These are phyloP conservation scores for Himalopsyche japonica DNA, from an alignment of 2,888 invertebrate genomes.

Conservation along the genomic window DNA sequence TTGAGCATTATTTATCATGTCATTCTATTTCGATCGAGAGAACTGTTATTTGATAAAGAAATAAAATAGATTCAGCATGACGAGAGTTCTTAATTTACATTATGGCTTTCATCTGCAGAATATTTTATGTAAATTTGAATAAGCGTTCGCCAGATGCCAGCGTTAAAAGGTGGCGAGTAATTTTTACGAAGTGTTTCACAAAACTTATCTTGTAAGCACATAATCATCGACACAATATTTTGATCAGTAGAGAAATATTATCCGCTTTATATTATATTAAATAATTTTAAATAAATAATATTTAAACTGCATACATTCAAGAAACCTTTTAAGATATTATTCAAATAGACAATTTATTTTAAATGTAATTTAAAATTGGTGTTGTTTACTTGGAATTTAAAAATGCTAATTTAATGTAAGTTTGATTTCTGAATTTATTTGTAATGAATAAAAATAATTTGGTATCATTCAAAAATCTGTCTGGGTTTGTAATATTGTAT, in stretches of 20 bases:
- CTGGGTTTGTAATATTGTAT: background rate
- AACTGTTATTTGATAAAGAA: background rate
- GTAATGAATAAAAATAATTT: background rate
- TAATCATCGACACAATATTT: background rate
- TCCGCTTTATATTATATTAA: background rate
- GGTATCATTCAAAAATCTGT: background rate
- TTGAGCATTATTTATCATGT: background rate
- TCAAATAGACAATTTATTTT: background rate
- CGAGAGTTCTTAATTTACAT: too few relatives aligned
- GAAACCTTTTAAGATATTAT: background rate
- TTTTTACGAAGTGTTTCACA: background rate
- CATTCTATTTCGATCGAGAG: background rate
- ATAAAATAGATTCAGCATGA: background rate
- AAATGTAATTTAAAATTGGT: background rate
- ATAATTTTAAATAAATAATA: background rate
- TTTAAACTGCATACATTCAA: background rate
- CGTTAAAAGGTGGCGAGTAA: background rate
- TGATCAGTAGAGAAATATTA: background rate
- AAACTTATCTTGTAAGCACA: background rate
- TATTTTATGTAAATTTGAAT: background rate
- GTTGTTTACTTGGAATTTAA: background rate
- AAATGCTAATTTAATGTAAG: background rate
- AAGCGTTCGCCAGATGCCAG: background rate
- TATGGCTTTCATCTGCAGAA: too few relatives aligned
- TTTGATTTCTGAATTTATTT: background rate